Percentiles rank a stretch among this genome's conserved stretches.
Evolutionary conservation across 2,113 vertebrate species (phyloP).

Genomic region (Limnothrissa miodon): DNA sequence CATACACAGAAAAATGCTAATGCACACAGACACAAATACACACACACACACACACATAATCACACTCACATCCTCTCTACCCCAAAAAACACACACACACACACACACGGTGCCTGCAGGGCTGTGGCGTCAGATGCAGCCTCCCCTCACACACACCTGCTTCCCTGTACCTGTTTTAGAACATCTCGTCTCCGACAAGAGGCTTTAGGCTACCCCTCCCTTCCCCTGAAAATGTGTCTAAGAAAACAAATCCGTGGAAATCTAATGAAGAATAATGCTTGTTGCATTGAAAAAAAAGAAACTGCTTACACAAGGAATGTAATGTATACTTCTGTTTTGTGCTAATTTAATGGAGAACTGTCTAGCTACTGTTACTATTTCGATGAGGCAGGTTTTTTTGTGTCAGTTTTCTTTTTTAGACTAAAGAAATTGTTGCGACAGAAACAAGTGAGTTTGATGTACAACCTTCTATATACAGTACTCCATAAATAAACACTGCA

Average conservation of each 20-base stretch:
- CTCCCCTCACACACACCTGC: neutral
- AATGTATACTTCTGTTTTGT: conserved; percentile 64
- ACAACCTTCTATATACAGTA: conserved; percentile 56
- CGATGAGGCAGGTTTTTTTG: neutral
- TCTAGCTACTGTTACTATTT: conserved; percentile 53
- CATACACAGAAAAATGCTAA: neutral
- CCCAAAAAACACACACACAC: neutral
- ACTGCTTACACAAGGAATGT: conserved; percentile 66
- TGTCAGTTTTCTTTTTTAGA: conserved; percentile 54
- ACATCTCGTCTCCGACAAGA: neutral
- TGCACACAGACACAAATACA: neutral
- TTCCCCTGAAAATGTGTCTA: neutral
- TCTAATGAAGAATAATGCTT: conserved; percentile 46
- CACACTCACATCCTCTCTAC: neutral
- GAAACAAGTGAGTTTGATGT: conserved; percentile 44
- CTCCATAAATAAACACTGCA: conserved; percentile 9
- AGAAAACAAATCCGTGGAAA: conserved; percentile 50
- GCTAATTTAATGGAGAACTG: conserved; percentile 63
- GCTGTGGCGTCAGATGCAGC: conserved; percentile 55
- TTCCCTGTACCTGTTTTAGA: conserved; percentile 16
- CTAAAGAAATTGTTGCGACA: conserved; percentile 17
- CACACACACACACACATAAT: neutral
- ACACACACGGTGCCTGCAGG: conserved; percentile 41
- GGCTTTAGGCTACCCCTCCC: neutral
- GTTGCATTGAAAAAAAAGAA: conserved; percentile 26